Evolutionary conservation across 1,140 invertebrate genomes (phyloP).

Genomic region (Notospermus geniculatus): DNA sequence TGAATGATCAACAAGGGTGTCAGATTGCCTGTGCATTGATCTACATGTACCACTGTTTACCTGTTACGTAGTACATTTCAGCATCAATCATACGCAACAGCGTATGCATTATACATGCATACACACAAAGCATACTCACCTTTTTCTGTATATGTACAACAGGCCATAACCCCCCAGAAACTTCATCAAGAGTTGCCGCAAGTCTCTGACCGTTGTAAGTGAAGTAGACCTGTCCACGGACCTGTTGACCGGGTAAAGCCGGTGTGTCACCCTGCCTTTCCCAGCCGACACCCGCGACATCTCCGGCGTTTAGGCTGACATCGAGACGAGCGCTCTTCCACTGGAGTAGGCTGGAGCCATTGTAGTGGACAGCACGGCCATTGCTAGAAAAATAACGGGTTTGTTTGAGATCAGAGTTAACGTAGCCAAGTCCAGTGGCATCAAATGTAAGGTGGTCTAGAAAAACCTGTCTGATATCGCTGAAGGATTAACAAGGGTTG

Average conservation of each 20-base stretch:
- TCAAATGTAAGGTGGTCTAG: no score
- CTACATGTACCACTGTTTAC: no score
- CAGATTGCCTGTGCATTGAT: no score
- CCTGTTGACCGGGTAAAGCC: conserved; percentile 29
- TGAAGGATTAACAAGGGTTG: no score
- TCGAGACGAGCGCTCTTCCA: conserved; percentile 55
- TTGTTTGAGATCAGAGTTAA: no score
- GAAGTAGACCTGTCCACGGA: conserved; percentile 53
- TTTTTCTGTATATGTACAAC: conserved; percentile 57
- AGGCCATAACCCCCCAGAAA: conserved; percentile 51
- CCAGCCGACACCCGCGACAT: conserved; percentile 56
- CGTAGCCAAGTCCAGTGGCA: no score
- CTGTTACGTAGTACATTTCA: no score
- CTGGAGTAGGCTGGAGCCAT: conserved; percentile 53
- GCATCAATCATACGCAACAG: no score
- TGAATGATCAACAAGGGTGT: no score
- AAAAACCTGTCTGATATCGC: no score
- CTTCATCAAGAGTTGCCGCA: conserved; percentile 47
- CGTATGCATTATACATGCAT: no score
- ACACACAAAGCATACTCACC: conserved; percentile 27
- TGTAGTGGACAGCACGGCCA: conserved; percentile 57
- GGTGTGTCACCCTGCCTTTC: conserved; percentile 41
- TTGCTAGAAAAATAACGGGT: conserved; percentile 42
- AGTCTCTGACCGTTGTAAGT: conserved; percentile 49
- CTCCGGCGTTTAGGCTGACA: conserved; percentile 44